Percentiles rank a stretch among this genome's conserved stretches.
Evolutionary conservation across 2,888 invertebrate species (phyloP).

Genomic region (Copidosoma aretas): DNA sequence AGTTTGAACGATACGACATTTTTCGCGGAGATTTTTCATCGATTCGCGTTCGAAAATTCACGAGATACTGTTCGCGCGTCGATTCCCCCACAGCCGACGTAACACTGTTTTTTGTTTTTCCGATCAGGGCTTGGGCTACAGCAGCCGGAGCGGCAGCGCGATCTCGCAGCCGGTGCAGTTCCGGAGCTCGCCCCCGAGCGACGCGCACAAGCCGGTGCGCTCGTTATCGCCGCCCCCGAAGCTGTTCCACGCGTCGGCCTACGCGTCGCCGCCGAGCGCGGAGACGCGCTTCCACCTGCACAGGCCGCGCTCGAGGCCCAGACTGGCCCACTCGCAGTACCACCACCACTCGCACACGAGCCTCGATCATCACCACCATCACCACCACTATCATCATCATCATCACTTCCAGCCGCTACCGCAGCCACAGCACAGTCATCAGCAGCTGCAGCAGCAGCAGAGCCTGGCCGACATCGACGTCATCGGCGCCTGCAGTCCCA

Average conservation of each 20-base stretch:
- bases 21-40: too few species aligned
- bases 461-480: conserved; percentile 56
- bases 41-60: too few species aligned
- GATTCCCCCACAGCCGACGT: too few species aligned
- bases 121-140: conserved; percentile 66
- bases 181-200: conserved; percentile 88
- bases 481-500: conserved; percentile 69
- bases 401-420: conserved; percentile 53
- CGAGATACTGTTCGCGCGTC: too few species aligned
- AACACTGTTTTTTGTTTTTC: conserved; percentile 49
- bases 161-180: conserved; percentile 86
- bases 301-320: conserved; percentile 59
- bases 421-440: conserved; percentile 45
- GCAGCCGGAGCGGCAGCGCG: conserved; percentile 56
- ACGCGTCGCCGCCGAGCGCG: conserved; percentile 57
- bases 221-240: conserved; percentile 65
- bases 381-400: conserved; percentile 45
- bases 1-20: too few species aligned
- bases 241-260: conserved; percentile 59
- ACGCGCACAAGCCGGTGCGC: conserved; percentile 80
- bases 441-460: conserved; percentile 51
- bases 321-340: conserved; percentile 62
- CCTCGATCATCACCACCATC: conserved; percentile 56
- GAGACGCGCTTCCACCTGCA: conserved; percentile 58
- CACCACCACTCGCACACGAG: conserved; percentile 59